Percentiles rank a stretch among this genome's conserved stretches.
These are phyloP conservation scores for Sitophilus oryzae DNA, from an alignment of 1,140 invertebrate genomes.

Conservation along the genomic window DNA sequence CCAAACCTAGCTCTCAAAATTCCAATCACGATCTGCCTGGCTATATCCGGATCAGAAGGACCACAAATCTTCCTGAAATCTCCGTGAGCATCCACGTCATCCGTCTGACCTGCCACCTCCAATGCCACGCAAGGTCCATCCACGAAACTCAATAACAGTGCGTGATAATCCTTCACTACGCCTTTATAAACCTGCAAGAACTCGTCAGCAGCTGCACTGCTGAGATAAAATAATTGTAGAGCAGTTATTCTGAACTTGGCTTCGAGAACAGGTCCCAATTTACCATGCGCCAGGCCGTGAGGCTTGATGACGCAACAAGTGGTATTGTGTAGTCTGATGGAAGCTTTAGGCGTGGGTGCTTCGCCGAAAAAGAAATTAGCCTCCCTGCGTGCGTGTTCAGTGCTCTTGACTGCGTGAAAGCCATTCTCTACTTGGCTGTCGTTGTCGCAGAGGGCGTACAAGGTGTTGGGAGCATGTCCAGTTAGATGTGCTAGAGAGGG, in stretches of 20 bases:
- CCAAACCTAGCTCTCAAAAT: constrained; percentile 82
- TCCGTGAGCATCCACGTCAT: constrained; percentile 53
- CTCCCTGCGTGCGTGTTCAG: constrained; percentile 51
- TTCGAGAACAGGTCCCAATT: constrained; percentile 66
- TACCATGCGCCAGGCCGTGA: constrained; percentile 73
- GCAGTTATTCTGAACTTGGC: constrained; percentile 72
- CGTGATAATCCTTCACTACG: constrained; percentile 77
- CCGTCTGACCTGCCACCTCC: constrained; percentile 67
- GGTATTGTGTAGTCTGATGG: constrained; percentile 58
- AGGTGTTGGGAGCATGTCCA: constrained; percentile 54
- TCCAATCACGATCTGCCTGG: constrained; percentile 71
- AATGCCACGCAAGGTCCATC: constrained; percentile 78
- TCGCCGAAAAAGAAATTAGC: constrained; percentile 35
- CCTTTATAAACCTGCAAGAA: constrained; percentile 92
- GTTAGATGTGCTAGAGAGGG: no score
- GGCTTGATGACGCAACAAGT: constrained; percentile 89
- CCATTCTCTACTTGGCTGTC: constrained; percentile 65
- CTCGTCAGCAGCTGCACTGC: constrained; percentile 76
- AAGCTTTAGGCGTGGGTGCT: constrained; percentile 48
- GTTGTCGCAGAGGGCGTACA: constrained; percentile 68
- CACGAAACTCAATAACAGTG: constrained; percentile 40
- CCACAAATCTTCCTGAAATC: constrained; percentile 83
- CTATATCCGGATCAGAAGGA: constrained; percentile 83
- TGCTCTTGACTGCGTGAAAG: constrained; percentile 60
- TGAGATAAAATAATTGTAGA: constrained; percentile 72